A percentile compares a stretch with the other conserved stretches of the same genome.
phyloP scores from a whole-genome alignment of 2,888 invertebrate species.

The Drosophila algonquin region DNA sequence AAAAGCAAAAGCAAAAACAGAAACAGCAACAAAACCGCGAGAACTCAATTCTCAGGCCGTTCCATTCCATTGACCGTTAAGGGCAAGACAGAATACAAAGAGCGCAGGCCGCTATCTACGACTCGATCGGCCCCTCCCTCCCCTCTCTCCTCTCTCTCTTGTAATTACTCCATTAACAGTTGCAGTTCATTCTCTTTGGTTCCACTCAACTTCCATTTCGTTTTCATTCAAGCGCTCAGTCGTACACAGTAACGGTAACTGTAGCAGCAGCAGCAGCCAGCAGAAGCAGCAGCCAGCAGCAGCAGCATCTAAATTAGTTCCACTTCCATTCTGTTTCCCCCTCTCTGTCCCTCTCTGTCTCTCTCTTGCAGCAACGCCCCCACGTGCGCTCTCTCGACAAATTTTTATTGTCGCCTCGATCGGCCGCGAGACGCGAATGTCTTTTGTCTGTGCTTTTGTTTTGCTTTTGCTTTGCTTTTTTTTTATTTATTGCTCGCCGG shows the following conservation, averaged over 20 bases:
- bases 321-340: slow-evolving; percentile 37
- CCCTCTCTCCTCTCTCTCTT: not conserved
- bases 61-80: slow-evolving; percentile 1
- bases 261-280: slow-evolving; percentile 47
- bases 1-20: not conserved
- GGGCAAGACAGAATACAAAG: not conserved
- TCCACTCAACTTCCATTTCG: slow-evolving; percentile 44
- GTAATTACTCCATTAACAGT: not conserved
- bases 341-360: not conserved
- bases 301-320: slow-evolving; percentile 25
- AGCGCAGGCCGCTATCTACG: not conserved
- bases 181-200: slow-evolving; percentile 5
- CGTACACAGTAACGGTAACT: slow-evolving; percentile 51
- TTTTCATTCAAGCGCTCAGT: slow-evolving; percentile 37
- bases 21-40: not conserved
- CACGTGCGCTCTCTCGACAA: slow-evolving; percentile 50
- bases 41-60: not conserved
- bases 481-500: slow-evolving; percentile 68
- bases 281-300: slow-evolving; percentile 10
- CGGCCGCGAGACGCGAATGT: slow-evolving; percentile 21
- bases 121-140: not conserved
- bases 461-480: slow-evolving; percentile 41
- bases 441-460: slow-evolving; percentile 49
- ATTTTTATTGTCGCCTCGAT: slow-evolving; percentile 49
- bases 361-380: slow-evolving; percentile 52